Conservation (phyloP, 2,888 invertebrate species). For the Rhyacophila evoluta region DNA sequence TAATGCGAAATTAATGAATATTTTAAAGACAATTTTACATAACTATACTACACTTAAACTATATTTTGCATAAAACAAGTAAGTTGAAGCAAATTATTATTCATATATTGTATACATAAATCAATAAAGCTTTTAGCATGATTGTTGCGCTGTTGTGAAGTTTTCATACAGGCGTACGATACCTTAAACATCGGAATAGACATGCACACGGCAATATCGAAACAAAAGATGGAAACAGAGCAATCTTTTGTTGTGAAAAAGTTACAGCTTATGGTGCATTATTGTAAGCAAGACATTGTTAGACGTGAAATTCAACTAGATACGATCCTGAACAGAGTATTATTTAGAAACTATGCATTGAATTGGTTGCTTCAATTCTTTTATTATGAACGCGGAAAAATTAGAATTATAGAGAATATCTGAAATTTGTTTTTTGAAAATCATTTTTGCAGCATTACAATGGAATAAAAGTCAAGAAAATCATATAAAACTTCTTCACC, state of each 20-base stretch:
- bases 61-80: background rate
- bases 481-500: too few relatives aligned
- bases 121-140: constrained; percentile 11
- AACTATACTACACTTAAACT: background rate
- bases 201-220: background rate
- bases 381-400: too few relatives aligned
- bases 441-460: too few relatives aligned
- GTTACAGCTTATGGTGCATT: too few relatives aligned
- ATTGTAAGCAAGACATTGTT: too few relatives aligned
- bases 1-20: constrained; percentile 5
- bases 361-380: too few relatives aligned
- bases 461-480: too few relatives aligned
- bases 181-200: background rate
- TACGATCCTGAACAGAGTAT: too few relatives aligned
- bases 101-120: background rate
- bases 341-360: too few relatives aligned
- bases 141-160: constrained; percentile 4
- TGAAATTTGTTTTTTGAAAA: too few relatives aligned
- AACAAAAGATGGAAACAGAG: background rate
- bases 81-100: background rate
- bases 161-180: background rate
- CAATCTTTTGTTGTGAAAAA: background rate
- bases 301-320: too few relatives aligned
- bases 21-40: background rate
- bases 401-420: too few relatives aligned